phyloP scores from a whole-genome alignment of 2,888 invertebrate species.

The Selenia dentaria region DNA sequence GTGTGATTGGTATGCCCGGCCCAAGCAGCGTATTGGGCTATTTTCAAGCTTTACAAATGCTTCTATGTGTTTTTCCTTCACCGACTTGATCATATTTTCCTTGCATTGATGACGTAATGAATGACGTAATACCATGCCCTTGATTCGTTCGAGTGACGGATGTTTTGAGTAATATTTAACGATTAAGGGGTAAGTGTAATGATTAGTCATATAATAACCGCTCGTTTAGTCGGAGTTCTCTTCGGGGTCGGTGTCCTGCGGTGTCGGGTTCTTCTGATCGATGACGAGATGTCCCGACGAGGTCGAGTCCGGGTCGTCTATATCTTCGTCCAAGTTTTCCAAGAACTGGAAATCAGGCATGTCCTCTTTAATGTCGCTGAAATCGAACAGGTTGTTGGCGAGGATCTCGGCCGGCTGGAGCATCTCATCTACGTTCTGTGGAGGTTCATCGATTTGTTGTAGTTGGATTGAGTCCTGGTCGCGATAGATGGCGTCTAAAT shows the following conservation, averaged over 20 bases:
- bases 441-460: conserved; percentile 5
- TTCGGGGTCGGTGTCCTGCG: conserved; percentile 20
- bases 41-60: too few species aligned
- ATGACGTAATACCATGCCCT: too few species aligned
- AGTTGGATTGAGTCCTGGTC: conserved; percentile 44
- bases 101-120: too few species aligned
- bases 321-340: conserved; percentile 31
- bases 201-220: background rate
- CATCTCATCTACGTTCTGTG: conserved; percentile 19
- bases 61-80: too few species aligned
- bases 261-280: conserved; percentile 12
- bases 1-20: too few species aligned
- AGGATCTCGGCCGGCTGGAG: conserved; percentile 31
- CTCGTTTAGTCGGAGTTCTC: conserved; percentile 2
- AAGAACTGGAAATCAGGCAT: conserved; percentile 34
- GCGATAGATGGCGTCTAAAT: conserved; percentile 60
- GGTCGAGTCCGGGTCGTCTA: conserved; percentile 16
- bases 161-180: too few species aligned
- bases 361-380: conserved; percentile 22
- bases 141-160: too few species aligned
- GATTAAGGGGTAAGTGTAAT: too few species aligned
- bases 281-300: conserved; percentile 17
- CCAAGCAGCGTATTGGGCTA: too few species aligned
- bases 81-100: too few species aligned
- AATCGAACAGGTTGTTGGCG: conserved; percentile 31